These are phyloP conservation scores for Neomorphus geoffroyi DNA, from an alignment of 2,797 vertebrate species.

Conservation along the genomic window DNA sequence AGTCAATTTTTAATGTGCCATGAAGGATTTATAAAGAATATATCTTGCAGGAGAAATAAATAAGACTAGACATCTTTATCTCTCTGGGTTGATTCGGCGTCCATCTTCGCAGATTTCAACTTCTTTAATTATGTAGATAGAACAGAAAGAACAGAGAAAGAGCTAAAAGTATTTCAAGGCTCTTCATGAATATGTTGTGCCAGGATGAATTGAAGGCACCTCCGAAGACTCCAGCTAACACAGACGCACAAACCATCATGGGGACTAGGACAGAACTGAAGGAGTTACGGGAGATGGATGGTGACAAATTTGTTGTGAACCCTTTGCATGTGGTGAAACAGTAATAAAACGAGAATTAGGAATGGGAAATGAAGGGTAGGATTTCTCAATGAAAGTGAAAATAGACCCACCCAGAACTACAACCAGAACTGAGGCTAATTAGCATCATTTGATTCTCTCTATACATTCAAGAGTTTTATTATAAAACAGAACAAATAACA, in stretches of 20 bases:
- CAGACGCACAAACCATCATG: not conserved
- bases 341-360: not conserved
- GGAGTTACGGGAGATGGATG: not conserved
- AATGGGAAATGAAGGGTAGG: not conserved
- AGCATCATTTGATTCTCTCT: not conserved
- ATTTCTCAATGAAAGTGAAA: not conserved
- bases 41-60: slow-evolving; percentile 42
- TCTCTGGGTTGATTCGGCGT: slow-evolving; percentile 1
- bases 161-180: not conserved
- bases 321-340: accelerated
- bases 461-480: not conserved
- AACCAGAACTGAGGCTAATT: not conserved
- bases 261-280: not conserved
- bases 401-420: not conserved
- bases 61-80: slow-evolving; percentile 33
- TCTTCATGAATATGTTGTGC: not conserved
- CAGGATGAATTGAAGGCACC: not conserved
- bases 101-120: not conserved
- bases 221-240: not conserved
- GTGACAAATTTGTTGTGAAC: accelerated
- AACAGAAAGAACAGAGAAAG: not conserved
- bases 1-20: slow-evolving; percentile 66
- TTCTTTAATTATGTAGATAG: slow-evolving; percentile 40
- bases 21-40: slow-evolving; percentile 58
- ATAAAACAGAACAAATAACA: not conserved